Percentiles rank a stretch among this genome's conserved stretches.
Conservation (phyloP, 2,113 vertebrate genomes). For the Regulus satrapa region DNA sequence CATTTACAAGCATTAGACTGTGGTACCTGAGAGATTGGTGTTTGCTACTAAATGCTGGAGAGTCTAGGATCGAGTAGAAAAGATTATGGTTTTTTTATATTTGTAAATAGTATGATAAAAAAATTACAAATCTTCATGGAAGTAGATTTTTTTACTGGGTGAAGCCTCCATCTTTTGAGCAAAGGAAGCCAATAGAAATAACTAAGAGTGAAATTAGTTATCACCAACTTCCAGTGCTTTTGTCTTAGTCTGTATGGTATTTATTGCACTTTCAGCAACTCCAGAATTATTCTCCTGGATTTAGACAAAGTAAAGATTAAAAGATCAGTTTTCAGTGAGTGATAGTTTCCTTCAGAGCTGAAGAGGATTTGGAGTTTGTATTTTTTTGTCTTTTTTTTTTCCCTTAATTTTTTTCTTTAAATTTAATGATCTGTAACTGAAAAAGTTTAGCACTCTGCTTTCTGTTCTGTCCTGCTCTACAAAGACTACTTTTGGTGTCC, state of each 20-base stretch:
- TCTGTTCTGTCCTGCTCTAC: background rate
- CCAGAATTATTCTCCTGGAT: background rate
- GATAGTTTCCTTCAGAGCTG: background rate
- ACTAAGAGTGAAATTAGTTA: background rate
- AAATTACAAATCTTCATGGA: background rate
- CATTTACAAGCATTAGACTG: background rate
- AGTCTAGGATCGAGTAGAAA: background rate
- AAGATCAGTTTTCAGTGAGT: background rate
- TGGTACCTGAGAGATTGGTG: background rate
- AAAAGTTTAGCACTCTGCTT: background rate
- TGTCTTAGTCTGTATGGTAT: background rate
- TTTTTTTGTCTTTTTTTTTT: too few species aligned
- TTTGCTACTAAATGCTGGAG: background rate
- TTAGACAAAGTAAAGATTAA: background rate
- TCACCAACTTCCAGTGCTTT: background rate
- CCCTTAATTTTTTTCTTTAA: background rate
- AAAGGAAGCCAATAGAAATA: background rate
- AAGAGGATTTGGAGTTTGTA: background rate
- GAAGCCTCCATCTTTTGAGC: background rate
- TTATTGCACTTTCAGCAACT: background rate
- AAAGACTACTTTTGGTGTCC: background rate
- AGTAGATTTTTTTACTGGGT: background rate
- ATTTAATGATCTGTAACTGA: background rate
- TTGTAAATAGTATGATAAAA: background rate
- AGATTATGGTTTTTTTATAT: background rate